phyloP scores from a whole-genome alignment of 2,797 vertebrate genomes.

The Apogon talboti region DNA sequence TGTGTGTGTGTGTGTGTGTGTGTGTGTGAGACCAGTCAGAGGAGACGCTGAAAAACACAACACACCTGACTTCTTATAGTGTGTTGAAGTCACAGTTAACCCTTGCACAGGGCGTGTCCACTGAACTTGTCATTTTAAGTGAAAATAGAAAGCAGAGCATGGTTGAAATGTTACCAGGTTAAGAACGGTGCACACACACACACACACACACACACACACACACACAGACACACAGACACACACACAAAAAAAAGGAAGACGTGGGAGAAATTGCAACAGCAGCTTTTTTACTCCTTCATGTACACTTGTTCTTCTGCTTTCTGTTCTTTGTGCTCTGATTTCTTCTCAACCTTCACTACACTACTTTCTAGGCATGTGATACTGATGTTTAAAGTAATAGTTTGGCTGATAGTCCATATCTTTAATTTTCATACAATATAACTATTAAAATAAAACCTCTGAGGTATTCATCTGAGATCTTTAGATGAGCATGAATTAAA shows the following conservation, averaged over 20 bases:
- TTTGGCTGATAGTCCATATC: no score
- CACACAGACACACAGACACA: no score
- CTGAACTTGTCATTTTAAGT: not conserved
- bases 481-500: no score
- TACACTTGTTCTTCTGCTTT: not conserved
- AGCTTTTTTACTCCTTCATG: not conserved
- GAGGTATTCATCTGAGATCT: no score
- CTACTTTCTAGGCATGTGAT: not conserved
- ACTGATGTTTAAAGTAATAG: no score
- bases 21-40: conserved; percentile 25
- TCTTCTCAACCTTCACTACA: conserved; percentile 9
- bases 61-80: conserved; percentile 73
- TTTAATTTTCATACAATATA: no score
- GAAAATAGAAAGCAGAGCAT: not conserved
- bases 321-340: conserved; percentile 5
- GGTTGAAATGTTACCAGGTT: conserved; percentile 26
- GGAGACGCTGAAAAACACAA: conserved; percentile 31
- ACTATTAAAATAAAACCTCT: no score
- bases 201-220: conserved; percentile 17
- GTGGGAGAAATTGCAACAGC: not conserved
- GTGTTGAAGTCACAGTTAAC: conserved; percentile 3
- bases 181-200: conserved; percentile 9
- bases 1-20: not conserved
- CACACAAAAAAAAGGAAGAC: not conserved
- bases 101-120: conserved; percentile 27